Evolutionary conservation across 2,113 vertebrate genomes (phyloP).

Genomic region (Balaenoptera acutorostrata): DNA sequence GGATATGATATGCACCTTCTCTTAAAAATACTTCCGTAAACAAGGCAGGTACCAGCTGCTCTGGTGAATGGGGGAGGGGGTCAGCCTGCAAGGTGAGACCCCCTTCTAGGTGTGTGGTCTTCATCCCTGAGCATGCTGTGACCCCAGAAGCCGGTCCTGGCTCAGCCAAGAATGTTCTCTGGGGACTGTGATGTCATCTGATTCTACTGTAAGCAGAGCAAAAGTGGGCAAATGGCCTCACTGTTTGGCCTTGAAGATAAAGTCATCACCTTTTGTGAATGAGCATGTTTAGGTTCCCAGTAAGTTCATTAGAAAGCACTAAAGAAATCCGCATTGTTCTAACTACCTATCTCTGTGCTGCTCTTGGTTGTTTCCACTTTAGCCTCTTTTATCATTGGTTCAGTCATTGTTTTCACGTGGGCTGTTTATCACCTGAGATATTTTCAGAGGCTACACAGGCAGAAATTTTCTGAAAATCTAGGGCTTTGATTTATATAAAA

Average conservation of each 20-base stretch:
- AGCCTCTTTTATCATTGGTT: background rate
- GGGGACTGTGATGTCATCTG: constrained; percentile 18
- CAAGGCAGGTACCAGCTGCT: background rate
- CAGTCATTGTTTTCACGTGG: background rate
- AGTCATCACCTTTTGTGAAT: background rate
- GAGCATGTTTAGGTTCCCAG: background rate
- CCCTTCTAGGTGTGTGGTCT: background rate
- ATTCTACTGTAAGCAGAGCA: background rate
- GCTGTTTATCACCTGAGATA: background rate
- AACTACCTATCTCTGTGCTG: background rate
- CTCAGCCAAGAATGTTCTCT: background rate
- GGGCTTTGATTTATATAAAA: constrained; percentile 5
- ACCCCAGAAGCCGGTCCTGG: background rate
- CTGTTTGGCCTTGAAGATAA: constrained; percentile 43
- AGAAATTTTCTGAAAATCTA: constrained; percentile 26
- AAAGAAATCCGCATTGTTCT: background rate
- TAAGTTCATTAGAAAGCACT: background rate
- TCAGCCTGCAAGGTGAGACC: background rate
- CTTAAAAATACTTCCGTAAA: background rate
- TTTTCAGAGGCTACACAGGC: constrained; percentile 30
- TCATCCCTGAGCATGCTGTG: background rate
- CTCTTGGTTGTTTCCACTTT: background rate
- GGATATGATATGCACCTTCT: background rate
- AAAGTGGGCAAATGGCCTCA: background rate
- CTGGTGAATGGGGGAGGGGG: background rate